Percentiles rank a stretch among this genome's conserved stretches.
Conservation (phyloP, 2,888 invertebrate genomes). For the Acronicta leporina region DNA sequence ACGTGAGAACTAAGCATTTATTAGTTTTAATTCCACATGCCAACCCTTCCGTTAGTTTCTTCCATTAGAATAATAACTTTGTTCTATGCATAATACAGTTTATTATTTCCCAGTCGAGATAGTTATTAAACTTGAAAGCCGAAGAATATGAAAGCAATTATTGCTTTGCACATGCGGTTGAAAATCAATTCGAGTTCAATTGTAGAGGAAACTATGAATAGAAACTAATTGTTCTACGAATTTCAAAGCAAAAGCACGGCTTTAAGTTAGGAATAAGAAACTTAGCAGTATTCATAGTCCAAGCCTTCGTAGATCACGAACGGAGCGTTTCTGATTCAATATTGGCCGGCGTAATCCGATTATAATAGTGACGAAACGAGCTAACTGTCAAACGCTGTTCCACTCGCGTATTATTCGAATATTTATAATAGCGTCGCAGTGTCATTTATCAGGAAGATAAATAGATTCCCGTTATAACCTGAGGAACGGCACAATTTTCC, state of each 20-base stretch:
- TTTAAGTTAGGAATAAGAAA: constrained; percentile 8
- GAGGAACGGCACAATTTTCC: constrained; percentile 33
- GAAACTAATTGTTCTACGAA: background rate
- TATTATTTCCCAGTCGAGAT: constrained; percentile 9
- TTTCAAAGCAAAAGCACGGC: constrained; percentile 2
- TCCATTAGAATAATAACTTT: constrained; percentile 33
- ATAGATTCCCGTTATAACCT: constrained; percentile 38
- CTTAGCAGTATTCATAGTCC: constrained; percentile 26
- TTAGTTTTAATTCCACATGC: constrained; percentile 47
- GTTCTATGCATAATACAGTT: constrained; percentile 13
- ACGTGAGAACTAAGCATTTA: constrained; percentile 28
- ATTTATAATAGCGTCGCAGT: constrained; percentile 42
- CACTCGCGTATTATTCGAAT: constrained; percentile 37
- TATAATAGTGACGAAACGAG: constrained; percentile 47
- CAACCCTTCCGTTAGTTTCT: constrained; percentile 19
- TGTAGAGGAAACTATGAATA: too few species aligned
- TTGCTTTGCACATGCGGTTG: background rate
- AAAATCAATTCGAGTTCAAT: background rate
- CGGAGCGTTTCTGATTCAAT: constrained; percentile 37
- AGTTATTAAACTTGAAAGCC: constrained; percentile 8
- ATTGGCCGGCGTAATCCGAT: constrained; percentile 41
- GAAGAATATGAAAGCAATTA: background rate
- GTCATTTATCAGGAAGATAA: constrained; percentile 55
- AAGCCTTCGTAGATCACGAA: constrained; percentile 25
- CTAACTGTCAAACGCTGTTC: constrained; percentile 36